phyloP scores from a whole-genome alignment of 2,113 vertebrate genomes.

The Nibea coibor region DNA sequence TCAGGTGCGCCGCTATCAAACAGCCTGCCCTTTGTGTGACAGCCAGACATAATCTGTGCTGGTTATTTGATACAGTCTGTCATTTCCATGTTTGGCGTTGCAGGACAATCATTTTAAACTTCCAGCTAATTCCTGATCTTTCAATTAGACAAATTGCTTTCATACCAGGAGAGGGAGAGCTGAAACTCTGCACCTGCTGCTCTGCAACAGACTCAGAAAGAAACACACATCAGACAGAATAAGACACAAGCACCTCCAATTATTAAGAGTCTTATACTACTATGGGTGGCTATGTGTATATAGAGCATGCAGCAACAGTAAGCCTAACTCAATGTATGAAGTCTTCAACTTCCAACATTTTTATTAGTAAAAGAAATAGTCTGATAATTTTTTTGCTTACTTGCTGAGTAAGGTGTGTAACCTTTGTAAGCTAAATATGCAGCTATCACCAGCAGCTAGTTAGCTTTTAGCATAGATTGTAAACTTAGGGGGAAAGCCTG shows the following conservation, averaged over 20 bases:
- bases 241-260: slow-evolving; percentile 76
- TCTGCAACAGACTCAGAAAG: background rate
- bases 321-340: too few relatives aligned
- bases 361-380: background rate
- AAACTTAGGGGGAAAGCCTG: background rate
- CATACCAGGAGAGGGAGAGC: slow-evolving; percentile 61
- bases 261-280: slow-evolving; percentile 4
- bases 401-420: background rate
- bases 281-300: slow-evolving; percentile 6
- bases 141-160: slow-evolving; percentile 80
- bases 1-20: slow-evolving; percentile 78
- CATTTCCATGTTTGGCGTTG: slow-evolving; percentile 66
- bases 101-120: slow-evolving; percentile 73
- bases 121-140: slow-evolving; percentile 74
- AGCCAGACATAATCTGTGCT: slow-evolving; percentile 58
- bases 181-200: slow-evolving; percentile 75
- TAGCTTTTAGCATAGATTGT: background rate
- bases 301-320: background rate
- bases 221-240: slow-evolving; percentile 28
- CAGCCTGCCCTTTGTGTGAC: slow-evolving; percentile 77
- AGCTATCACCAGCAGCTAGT: background rate
- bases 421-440: background rate
- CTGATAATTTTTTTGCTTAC: background rate
- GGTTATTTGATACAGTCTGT: slow-evolving; percentile 74
- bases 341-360: background rate